phyloP scores from a whole-genome alignment of 2,797 vertebrate species.

The Muscicapa striata region DNA sequence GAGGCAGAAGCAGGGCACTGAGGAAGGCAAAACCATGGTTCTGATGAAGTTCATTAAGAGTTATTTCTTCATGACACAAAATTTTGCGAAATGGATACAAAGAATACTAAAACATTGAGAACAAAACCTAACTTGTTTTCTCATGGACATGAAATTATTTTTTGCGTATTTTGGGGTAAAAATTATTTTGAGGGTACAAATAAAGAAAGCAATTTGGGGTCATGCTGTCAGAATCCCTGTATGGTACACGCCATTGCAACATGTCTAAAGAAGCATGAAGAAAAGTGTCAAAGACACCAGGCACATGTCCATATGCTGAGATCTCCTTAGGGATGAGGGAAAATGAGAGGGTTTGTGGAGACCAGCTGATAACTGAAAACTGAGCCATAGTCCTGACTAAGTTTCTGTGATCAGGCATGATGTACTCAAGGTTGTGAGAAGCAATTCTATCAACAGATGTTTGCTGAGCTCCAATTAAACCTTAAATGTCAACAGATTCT shows the following conservation, averaged over 20 bases:
- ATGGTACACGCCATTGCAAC: fast-evolving
- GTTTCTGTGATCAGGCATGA: not conserved
- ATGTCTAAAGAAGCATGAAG: not conserved
- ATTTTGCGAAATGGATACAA: not conserved
- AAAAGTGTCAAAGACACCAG: not conserved
- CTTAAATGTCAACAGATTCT: not conserved
- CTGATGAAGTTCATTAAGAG: not conserved
- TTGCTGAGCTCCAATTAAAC: not conserved
- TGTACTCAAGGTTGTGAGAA: not conserved
- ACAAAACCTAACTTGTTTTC: not conserved
- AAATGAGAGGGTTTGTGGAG: not conserved
- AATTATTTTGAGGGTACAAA: not conserved
- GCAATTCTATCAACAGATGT: not conserved
- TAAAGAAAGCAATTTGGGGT: not conserved
- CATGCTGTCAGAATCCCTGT: not conserved
- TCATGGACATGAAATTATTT: not conserved
- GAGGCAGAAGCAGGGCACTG: not conserved
- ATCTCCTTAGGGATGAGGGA: not conserved
- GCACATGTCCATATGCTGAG: not conserved
- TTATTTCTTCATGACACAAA: not conserved
- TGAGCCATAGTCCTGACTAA: not conserved
- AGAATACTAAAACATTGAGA: not conserved
- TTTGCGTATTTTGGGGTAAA: not conserved
- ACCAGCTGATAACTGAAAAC: not conserved
- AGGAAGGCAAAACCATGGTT: not conserved